Evolutionary conservation across 1,140 invertebrate genomes (phyloP).

Genomic region (Brachionus manjavacas): DNA sequence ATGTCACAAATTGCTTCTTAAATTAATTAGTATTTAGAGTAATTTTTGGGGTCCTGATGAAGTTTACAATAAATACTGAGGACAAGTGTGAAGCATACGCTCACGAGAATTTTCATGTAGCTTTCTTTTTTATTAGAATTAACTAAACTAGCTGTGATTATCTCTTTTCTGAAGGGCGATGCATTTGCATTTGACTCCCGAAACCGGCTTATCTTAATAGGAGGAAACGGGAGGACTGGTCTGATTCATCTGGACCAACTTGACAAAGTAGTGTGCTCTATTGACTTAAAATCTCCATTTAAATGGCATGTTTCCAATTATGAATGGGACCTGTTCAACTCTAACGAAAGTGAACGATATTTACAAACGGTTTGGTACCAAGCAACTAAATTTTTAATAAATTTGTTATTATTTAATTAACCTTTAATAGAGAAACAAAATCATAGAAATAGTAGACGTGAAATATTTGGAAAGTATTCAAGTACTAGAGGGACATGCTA

Average conservation of each 20-base stretch:
- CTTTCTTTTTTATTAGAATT: neutral
- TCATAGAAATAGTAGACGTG: neutral
- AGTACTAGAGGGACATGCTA: neutral
- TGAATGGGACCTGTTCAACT: constrained; percentile 14
- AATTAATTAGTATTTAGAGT: neutral
- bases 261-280: neutral
- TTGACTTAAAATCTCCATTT: neutral
- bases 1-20: neutral
- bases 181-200: neutral
- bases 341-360: neutral
- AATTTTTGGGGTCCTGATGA: neutral
- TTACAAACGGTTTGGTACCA: constrained; percentile 35
- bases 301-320: constrained; percentile 28
- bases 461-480: neutral
- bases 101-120: neutral
- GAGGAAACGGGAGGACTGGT: neutral
- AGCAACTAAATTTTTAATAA: neutral
- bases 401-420: neutral
- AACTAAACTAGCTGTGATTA: neutral
- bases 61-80: constrained; percentile 21
- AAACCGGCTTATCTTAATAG: neutral
- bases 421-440: neutral
- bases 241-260: neutral
- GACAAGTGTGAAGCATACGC: neutral
- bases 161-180: neutral